phyloP scores from a whole-genome alignment of 2,888 invertebrate genomes.

The Deroplatys truncata region DNA sequence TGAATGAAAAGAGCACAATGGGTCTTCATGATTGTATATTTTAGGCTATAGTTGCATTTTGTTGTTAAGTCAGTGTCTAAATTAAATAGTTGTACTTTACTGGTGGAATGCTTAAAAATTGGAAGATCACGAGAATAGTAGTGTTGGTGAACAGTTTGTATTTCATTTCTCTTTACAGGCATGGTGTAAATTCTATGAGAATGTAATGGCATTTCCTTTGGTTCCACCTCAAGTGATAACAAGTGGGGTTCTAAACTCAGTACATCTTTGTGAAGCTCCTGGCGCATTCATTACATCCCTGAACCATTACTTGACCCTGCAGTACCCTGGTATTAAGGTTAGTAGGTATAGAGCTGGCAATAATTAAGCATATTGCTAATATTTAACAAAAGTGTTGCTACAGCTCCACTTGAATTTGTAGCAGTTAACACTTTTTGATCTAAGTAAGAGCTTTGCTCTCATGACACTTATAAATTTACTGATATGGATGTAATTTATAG shows the following conservation, averaged over 20 bases:
- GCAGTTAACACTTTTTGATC: not conserved
- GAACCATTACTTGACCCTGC: slow-evolving; percentile 73
- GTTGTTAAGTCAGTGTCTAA: no score
- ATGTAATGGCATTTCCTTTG: slow-evolving; percentile 58
- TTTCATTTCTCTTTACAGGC: slow-evolving; percentile 49
- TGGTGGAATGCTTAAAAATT: no score
- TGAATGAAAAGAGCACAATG: no score
- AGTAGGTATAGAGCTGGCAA: slow-evolving; percentile 33
- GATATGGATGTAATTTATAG: no score
- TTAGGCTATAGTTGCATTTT: no score
- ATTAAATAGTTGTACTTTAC: no score
- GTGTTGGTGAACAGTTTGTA: no score
- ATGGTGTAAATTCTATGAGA: slow-evolving; percentile 93
- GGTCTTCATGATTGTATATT: no score
- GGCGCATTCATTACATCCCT: slow-evolving; percentile 90
- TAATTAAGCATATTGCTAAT: no score
- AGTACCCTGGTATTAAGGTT: slow-evolving; percentile 55
- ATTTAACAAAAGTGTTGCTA: not conserved
- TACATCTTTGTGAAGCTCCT: slow-evolving; percentile 97
- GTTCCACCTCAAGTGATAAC: slow-evolving; percentile 48
- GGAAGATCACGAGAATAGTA: no score
- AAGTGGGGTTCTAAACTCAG: slow-evolving; percentile 53
- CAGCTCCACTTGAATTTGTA: not conserved
- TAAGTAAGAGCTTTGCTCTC: no score
- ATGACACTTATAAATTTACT: not conserved